phyloP scores from a whole-genome alignment of 1,140 invertebrate genomes.

The Arctopsyche grandis region DNA sequence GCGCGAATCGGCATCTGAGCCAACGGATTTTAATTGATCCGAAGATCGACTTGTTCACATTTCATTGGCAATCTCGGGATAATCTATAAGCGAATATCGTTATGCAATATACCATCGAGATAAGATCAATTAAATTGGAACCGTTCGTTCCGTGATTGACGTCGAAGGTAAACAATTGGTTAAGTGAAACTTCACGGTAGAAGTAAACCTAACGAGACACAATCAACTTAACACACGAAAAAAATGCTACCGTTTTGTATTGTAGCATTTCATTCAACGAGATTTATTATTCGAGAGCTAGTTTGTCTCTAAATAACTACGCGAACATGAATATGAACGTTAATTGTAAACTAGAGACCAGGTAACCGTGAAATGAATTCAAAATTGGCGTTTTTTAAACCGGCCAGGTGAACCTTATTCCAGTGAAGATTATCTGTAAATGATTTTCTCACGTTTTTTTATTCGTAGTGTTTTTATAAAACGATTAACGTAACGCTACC shows the following conservation, averaged over 20 bases:
- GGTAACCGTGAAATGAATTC: conserved; percentile 18
- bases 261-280: not conserved
- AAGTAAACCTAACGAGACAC: not conserved
- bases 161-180: not conserved
- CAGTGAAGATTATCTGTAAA: not conserved
- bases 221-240: conserved; percentile 18
- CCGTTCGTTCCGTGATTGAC: conserved; percentile 2
- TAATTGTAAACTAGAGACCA: not conserved
- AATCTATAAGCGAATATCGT: not conserved
- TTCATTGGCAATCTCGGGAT: conserved; percentile 4
- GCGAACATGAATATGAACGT: conserved; percentile 1
- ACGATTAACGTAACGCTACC: not conserved
- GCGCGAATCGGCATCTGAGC: not conserved
- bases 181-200: conserved; percentile 9
- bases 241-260: too few relatives aligned
- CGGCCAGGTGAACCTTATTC: not conserved
- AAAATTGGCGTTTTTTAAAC: not conserved
- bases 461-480: not conserved
- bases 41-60: not conserved
- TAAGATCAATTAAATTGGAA: too few relatives aligned
- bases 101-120: not conserved
- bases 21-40: conserved; percentile 3
- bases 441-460: conserved; percentile 24
- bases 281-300: not conserved
- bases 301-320: not conserved